A percentile compares a stretch with the other conserved stretches of the same genome.
Evolutionary conservation across 2,797 vertebrate genomes (phyloP).

Genomic region (Cryptoprocta ferox): DNA sequence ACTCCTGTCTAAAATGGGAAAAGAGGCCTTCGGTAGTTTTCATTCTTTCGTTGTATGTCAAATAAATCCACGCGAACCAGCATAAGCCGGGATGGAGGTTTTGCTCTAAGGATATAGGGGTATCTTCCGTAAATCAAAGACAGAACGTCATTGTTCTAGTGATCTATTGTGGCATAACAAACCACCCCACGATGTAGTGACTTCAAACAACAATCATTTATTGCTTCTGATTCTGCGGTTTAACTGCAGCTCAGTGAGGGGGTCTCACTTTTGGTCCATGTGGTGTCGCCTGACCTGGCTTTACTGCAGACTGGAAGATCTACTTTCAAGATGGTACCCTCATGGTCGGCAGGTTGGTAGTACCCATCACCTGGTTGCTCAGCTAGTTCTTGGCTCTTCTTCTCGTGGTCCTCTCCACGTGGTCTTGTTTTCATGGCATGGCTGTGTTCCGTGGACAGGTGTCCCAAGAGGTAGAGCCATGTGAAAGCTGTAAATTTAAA

Average conservation of each 20-base stretch:
- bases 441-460: not conserved
- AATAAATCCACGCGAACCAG: not conserved
- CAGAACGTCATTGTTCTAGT: not conserved
- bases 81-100: not conserved
- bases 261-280: not conserved
- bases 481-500: not conserved
- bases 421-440: not conserved
- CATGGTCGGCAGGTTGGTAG: not conserved
- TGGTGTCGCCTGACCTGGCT: not conserved
- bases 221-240: not conserved
- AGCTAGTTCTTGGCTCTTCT: not conserved
- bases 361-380: not conserved
- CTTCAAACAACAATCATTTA: not conserved
- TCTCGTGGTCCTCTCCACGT: not conserved
- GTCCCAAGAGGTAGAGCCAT: not conserved
- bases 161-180: not conserved
- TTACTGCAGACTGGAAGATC: not conserved
- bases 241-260: not conserved
- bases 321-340: not conserved
- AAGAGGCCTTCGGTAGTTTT: not conserved
- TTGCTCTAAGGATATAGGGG: not conserved
- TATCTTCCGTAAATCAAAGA: not conserved
- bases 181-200: not conserved
- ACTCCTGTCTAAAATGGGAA: not conserved
- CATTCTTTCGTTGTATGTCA: constrained; percentile 13